Conservation (phyloP, 2,888 invertebrate species). For the Camptogramma bilineatum region DNA sequence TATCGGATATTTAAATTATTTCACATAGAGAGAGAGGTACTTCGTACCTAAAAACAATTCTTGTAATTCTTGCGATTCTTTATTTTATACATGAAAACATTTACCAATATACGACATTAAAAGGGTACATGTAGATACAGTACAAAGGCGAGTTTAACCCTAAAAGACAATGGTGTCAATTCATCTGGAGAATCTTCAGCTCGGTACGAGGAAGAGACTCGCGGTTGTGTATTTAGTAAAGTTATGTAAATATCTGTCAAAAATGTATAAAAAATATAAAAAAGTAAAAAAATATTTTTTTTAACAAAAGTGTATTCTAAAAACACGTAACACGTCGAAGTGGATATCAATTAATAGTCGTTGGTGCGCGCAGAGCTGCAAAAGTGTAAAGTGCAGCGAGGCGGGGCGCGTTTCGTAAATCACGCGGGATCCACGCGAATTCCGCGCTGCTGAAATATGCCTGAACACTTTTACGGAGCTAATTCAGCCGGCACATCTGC, state of each 20-base stretch:
- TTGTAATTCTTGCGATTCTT: no score
- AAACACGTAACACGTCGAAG: constrained; percentile 62
- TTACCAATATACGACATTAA: no score
- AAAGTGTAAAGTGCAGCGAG: constrained; percentile 83
- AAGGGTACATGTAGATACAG: no score
- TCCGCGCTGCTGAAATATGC: constrained; percentile 71
- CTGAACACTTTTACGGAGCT: constrained; percentile 38
- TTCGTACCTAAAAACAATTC: no score
- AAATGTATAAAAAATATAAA: no score
- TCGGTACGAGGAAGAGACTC: background rate
- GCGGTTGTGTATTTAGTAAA: background rate
- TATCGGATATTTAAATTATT: no score
- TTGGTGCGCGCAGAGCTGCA: constrained; percentile 78
- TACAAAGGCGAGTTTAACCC: no score
- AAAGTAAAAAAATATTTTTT: background rate
- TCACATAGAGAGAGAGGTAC: no score
- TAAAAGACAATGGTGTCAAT: no score
- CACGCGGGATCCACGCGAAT: constrained; percentile 72
- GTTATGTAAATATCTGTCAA: background rate
- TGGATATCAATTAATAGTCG: constrained; percentile 81
- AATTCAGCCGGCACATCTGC: constrained; percentile 20
- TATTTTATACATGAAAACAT: no score
- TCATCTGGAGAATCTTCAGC: no score
- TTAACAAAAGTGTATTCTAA: constrained; percentile 31
- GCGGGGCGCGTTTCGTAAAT: constrained; percentile 80